phyloP scores from a whole-genome alignment of 2,113 vertebrate genomes.

The Cisticola juncidis region DNA sequence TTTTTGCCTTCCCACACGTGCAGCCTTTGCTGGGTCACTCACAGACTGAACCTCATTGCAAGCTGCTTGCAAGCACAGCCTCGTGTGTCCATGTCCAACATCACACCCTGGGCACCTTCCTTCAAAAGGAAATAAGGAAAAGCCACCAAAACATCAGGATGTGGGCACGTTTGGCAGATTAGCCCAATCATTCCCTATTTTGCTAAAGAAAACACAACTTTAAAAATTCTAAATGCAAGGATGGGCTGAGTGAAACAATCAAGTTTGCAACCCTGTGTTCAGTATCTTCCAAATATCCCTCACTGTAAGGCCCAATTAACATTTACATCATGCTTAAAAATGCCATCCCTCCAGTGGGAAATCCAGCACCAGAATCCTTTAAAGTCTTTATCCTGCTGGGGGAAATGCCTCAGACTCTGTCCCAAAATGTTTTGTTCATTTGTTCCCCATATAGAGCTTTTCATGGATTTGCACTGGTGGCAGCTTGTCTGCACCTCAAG shows the following conservation, averaged over 20 bases:
- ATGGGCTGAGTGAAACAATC: not conserved
- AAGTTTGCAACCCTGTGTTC: not conserved
- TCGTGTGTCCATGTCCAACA: not conserved
- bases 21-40: not conserved
- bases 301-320: not conserved
- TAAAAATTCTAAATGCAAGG: not conserved
- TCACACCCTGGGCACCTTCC: not conserved
- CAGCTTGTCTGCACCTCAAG: not conserved
- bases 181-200: not conserved
- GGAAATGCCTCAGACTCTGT: not conserved
- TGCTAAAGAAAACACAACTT: not conserved
- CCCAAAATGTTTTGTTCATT: not conserved
- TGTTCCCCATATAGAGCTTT: not conserved
- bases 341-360: not conserved
- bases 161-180: not conserved
- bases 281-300: not conserved
- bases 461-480: not conserved
- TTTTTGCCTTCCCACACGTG: not conserved
- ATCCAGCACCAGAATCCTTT: not conserved
- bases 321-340: not conserved
- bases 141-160: not conserved
- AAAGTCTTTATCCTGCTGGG: not conserved
- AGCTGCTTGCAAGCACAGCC: not conserved
- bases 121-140: not conserved
- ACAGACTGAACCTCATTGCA: not conserved